Conservation (phyloP, 2,888 invertebrate genomes). For the Odontomyia ornata region DNA sequence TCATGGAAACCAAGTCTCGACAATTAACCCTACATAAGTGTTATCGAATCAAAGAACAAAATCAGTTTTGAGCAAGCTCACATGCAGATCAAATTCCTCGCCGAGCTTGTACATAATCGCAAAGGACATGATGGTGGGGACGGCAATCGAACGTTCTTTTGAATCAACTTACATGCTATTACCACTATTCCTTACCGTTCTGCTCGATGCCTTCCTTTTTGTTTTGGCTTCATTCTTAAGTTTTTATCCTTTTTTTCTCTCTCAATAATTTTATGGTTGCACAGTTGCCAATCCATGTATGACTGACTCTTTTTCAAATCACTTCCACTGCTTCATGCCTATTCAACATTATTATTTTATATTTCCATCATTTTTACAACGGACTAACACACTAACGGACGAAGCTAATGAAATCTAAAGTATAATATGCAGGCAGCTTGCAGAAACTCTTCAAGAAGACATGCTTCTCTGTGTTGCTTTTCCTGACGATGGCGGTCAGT, state of each 20-base stretch:
- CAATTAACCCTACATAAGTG: background rate
- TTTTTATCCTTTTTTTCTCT: background rate
- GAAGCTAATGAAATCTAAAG: no score
- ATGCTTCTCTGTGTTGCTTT: no score
- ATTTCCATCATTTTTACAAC: slow-evolving; percentile 23
- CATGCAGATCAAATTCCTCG: slow-evolving; percentile 19
- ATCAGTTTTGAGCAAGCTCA: background rate
- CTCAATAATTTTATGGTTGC: slow-evolving; percentile 26
- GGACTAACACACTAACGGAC: background rate
- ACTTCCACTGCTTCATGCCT: slow-evolving; percentile 23
- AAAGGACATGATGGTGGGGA: background rate
- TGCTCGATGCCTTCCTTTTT: no score
- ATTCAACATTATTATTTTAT: background rate
- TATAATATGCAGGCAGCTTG: no score
- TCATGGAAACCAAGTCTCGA: background rate
- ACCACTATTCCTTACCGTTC: no score
- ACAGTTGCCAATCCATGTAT: slow-evolving; percentile 19
- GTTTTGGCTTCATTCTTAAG: no score
- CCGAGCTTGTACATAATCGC: background rate
- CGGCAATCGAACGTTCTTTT: background rate
- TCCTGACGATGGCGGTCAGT: no score
- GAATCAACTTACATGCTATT: background rate
- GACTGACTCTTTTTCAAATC: slow-evolving; percentile 6
- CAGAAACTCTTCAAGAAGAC: no score
- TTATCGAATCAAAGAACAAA: background rate